Conservation (phyloP, 2,113 vertebrate species). For the Nyctibius bracteatus region DNA sequence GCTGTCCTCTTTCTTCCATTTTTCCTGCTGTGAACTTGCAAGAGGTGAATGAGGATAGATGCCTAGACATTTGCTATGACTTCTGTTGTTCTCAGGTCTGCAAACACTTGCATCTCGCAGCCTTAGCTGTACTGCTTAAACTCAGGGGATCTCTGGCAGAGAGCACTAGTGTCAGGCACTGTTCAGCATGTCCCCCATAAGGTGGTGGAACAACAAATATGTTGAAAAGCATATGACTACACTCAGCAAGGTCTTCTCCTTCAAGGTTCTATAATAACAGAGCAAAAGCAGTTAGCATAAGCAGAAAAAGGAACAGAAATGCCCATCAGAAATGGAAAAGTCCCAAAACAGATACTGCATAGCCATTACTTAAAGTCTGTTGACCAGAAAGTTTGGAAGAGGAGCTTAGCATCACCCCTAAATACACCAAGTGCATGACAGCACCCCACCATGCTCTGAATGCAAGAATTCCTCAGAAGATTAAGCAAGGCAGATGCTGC, state of each 20-base stretch:
- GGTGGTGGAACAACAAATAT: neutral
- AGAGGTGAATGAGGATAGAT: neutral
- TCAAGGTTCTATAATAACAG: neutral
- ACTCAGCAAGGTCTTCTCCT: neutral
- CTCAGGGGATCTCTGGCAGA: neutral
- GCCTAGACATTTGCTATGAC: neutral
- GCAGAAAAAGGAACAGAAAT: neutral
- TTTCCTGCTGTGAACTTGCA: neutral
- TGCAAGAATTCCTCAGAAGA: neutral
- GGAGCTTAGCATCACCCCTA: neutral
- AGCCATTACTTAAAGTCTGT: neutral
- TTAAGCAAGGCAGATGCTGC: neutral
- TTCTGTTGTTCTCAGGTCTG: neutral
- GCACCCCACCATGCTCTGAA: neutral
- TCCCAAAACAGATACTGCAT: neutral
- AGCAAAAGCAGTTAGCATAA: neutral
- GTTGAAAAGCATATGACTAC: neutral
- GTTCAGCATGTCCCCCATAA: neutral
- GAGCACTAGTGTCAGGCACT: accelerated
- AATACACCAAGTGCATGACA: neutral
- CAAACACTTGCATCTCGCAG: neutral
- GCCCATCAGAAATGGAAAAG: neutral
- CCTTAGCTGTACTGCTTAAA: neutral
- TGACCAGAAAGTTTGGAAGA: neutral
- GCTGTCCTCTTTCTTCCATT: neutral